Conservation (phyloP, 1,140 invertebrate genomes). For the Drusus annulatus region DNA sequence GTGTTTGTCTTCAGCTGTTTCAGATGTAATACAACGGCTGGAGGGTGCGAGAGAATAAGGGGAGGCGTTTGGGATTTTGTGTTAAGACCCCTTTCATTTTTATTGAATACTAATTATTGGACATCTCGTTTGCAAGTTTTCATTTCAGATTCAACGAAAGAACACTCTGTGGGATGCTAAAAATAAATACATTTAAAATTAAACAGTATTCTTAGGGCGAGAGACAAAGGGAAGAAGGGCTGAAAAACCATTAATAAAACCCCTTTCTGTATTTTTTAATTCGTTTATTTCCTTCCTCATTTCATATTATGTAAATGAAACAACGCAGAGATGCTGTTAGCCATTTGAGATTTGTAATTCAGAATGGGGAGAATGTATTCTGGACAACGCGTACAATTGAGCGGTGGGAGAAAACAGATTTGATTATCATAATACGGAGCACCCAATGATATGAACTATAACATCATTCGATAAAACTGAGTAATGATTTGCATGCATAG, state of each 20-base stretch:
- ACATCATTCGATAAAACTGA: neutral
- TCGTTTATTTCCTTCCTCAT: constrained; percentile 57
- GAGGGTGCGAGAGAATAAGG: neutral
- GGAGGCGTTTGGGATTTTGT: constrained; percentile 32
- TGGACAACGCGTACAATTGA: constrained; percentile 17
- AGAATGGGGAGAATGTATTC: constrained; percentile 18
- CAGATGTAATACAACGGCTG: constrained; percentile 25
- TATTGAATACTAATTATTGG: constrained; percentile 59
- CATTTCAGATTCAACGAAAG: constrained; percentile 39
- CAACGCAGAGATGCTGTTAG: constrained; percentile 47
- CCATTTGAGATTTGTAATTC: constrained; percentile 39
- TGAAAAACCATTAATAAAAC: constrained; percentile 57
- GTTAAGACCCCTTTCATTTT: constrained; percentile 43
- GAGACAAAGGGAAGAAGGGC: constrained; percentile 41
- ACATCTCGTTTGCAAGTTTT: constrained; percentile 58
- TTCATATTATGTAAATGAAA: constrained; percentile 58
- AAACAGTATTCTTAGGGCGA: constrained; percentile 16
- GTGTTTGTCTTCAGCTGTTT: constrained; percentile 41
- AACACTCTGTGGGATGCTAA: neutral
- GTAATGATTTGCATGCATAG: no score
- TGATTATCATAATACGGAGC: constrained; percentile 7
- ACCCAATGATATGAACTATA: neutral
- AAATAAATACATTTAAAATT: constrained; percentile 44
- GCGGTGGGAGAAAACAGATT: constrained; percentile 13
- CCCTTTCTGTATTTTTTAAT: constrained; percentile 54